Evolutionary conservation across 2,797 vertebrate genomes (phyloP).

Genomic region (Poecile montanus): DNA sequence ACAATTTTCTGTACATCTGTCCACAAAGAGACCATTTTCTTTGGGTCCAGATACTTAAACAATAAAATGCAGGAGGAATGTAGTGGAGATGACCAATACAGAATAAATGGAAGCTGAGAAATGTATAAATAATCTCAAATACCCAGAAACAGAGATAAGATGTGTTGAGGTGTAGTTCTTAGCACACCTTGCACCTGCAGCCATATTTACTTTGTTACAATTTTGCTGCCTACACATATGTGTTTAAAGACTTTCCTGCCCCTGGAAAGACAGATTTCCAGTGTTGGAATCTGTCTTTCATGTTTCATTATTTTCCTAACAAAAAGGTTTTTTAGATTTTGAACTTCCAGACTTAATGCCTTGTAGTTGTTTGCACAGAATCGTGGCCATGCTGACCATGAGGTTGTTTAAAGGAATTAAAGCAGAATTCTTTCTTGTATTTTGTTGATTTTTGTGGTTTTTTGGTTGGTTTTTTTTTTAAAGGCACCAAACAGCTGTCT

Average conservation of each 20-base stretch:
- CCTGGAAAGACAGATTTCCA: no score
- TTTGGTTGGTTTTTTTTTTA: not conserved
- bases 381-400: not conserved
- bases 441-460: not conserved
- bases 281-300: not conserved
- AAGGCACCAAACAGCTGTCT: not conserved
- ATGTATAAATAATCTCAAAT: not conserved
- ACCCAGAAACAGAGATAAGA: not conserved
- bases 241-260: not conserved
- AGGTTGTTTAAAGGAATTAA: not conserved
- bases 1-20: not conserved
- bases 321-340: not conserved
- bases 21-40: not conserved
- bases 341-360: not conserved
- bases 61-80: conserved; percentile 9
- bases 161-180: not conserved
- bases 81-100: not conserved
- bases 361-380: not conserved
- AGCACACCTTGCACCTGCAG: not conserved
- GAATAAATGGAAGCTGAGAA: not conserved
- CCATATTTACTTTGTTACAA: not conserved
- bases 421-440: not conserved
- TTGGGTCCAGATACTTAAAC: not conserved
- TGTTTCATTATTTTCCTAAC: conserved; percentile 15
- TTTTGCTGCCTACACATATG: not conserved